Base-by-base conservation (phyloP, 1,140 invertebrate genomes). In the Drosophila nigromelanica region DNA sequence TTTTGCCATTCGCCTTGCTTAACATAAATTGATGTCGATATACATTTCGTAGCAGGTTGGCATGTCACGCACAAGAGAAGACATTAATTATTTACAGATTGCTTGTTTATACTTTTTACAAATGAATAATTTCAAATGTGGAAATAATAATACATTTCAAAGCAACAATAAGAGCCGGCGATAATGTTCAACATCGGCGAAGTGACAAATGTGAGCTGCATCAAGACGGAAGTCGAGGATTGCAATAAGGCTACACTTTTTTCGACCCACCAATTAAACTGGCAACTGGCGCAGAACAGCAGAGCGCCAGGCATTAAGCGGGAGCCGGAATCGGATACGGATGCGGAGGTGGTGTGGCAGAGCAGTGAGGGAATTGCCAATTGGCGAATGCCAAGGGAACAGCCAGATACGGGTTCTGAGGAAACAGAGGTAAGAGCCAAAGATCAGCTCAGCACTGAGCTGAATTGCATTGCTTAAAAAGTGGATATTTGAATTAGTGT, bases 391-490 rank as follows among this genome's bases (percentile, higher is more conserved):
- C 0, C 18, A 2, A 35, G 8, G 24, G 56, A 54, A 18, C 66
- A 55, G 30, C 27, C 8, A 1, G 48, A 63, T 14, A 47, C 50
- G 4, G 43, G 51, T 40, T 55, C 21, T 11, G 50, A 56, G 10
- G 42, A 15, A 40, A 30, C 67, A 24, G 58, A 70, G 58, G 67
- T 70, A 63, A 4, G 33, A 2, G 6, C 8, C 8, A 35, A 8
- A 35, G 33, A 35, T 35, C 8, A 1, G 4, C 27, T 35, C 3
- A 2, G 4, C 27, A 27, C 27, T 27, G 5, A 27, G 27, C 27
- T 5, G 5, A 27, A 27, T 5, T 27, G 0, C 27, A 27, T 5
- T 27, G 27, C 27, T 27, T 6, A 27, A 27, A 27, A 27, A 27
- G 27, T 6, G 5, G 8, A 35, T 5, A 35, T 35, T 35, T 10